phyloP scores from a whole-genome alignment of 2,888 invertebrate species.

The Acanthosoma haemorrhoidale region DNA sequence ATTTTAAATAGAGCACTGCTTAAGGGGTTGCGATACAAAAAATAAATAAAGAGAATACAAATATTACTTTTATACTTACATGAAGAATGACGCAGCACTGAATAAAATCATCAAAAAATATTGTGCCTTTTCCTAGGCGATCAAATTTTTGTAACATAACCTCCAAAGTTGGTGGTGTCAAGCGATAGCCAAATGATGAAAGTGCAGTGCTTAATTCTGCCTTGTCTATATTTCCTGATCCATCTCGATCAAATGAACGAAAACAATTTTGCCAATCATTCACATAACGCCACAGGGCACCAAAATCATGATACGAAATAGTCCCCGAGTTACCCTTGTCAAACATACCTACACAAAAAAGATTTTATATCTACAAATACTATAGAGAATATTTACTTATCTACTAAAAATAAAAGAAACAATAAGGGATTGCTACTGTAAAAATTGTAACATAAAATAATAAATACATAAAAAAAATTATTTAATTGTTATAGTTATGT shows the following conservation, averaged over 20 bases:
- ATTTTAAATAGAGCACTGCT: too few species aligned
- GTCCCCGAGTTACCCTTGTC: slow-evolving; percentile 83
- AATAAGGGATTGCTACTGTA: too few species aligned
- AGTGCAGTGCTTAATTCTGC: slow-evolving; percentile 86
- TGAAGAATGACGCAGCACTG: slow-evolving; percentile 90
- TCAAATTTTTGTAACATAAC: slow-evolving; percentile 89
- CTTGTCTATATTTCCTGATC: slow-evolving; percentile 86
- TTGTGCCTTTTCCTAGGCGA: slow-evolving; percentile 79
- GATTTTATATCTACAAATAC: neutral
- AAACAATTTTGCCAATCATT: slow-evolving; percentile 98
- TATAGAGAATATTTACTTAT: too few species aligned
- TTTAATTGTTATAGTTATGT: neutral
- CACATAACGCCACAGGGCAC: slow-evolving; percentile 94
- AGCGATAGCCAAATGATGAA: slow-evolving; percentile 79
- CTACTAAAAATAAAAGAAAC: too few species aligned
- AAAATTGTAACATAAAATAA: too few species aligned
- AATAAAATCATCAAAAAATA: slow-evolving; percentile 97
- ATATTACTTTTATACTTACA: slow-evolving; percentile 59
- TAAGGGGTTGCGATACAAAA: too few species aligned
- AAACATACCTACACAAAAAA: slow-evolving; percentile 63
- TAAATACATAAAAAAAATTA: neutral
- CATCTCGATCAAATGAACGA: slow-evolving; percentile 86
- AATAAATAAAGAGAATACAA: neutral
- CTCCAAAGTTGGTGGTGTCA: slow-evolving; percentile 75
- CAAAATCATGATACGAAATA: slow-evolving; percentile 92